These are phyloP conservation scores for Dendrophyllia cribrosa DNA, from an alignment of 64 coral and sea anemone species.

Conservation along the genomic window DNA sequence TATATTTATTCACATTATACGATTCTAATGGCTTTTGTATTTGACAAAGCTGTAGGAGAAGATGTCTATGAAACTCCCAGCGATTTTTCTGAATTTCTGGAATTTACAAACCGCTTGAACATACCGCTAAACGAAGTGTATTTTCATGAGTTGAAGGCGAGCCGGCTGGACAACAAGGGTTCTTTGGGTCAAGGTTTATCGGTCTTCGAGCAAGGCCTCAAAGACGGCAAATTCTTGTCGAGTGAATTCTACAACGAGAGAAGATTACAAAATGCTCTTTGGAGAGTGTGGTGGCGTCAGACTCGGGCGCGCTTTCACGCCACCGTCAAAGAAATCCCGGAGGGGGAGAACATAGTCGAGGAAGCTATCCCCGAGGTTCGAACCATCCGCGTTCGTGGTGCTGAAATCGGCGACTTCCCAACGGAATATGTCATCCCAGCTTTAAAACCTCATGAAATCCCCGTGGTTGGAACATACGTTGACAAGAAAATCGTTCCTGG, in stretches of 20 bases:
- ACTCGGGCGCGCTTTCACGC: conserved; percentile 65
- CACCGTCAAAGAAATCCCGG: conserved; percentile 15
- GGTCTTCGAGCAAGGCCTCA: conserved; percentile 74
- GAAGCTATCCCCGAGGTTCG: conserved; percentile 37
- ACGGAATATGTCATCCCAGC: conserved; percentile 82
- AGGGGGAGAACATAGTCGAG: conserved; percentile 61
- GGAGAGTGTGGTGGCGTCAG: conserved; percentile 88
- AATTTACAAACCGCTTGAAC: conserved; percentile 73
- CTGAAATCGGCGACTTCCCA: conserved; percentile 86
- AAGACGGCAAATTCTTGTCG: conserved; percentile 47
- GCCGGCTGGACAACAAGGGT: conserved; percentile 12
- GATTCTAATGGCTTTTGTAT: background rate
- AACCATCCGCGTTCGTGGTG: conserved; percentile 66
- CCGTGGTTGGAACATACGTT: conserved; percentile 79
- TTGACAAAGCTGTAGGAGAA: background rate
- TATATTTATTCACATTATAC: too few relatives aligned
- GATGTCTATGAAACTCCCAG: conserved; percentile 56
- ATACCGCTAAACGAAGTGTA: conserved; percentile 84
- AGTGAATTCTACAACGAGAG: conserved; percentile 77
- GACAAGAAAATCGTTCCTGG: conserved; percentile 71
- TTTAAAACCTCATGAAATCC: conserved; percentile 72
- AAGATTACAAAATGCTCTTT: conserved; percentile 88
- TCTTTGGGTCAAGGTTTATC: conserved; percentile 28
- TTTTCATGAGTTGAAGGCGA: conserved; percentile 47
- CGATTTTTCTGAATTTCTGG: conserved; percentile 69